phyloP scores from a whole-genome alignment of 2,113 vertebrate species.

The Pachypanchax playfairii region DNA sequence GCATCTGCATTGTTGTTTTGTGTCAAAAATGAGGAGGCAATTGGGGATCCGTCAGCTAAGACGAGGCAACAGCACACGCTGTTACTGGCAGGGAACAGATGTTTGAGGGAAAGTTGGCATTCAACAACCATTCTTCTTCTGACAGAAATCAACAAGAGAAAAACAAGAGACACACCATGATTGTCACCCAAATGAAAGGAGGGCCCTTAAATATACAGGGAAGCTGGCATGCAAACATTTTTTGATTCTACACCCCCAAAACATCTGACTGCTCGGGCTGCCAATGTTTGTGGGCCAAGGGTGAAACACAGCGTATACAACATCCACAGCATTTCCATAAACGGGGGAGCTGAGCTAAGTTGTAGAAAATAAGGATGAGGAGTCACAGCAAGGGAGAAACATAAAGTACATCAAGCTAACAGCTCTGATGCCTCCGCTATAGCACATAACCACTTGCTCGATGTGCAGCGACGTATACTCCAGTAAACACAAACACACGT shows the following conservation, averaged over 20 bases:
- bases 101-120: slow-evolving; percentile 81
- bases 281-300: slow-evolving; percentile 55
- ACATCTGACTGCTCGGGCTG: slow-evolving; percentile 65
- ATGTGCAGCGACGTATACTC: slow-evolving; percentile 53
- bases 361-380: slow-evolving; percentile 34
- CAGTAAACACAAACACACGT: slow-evolving; percentile 52
- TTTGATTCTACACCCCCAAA: slow-evolving; percentile 65
- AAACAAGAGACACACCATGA: slow-evolving; percentile 70
- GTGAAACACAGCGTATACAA: slow-evolving; percentile 38
- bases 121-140: slow-evolving; percentile 73
- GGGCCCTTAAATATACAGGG: slow-evolving; percentile 69
- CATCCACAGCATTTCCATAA: slow-evolving; percentile 27
- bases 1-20: slow-evolving; percentile 70
- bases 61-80: slow-evolving; percentile 77
- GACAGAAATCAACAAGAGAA: slow-evolving; percentile 75
- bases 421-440: slow-evolving; percentile 43
- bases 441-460: slow-evolving; percentile 43
- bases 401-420: slow-evolving; percentile 45
- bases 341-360: slow-evolving; percentile 37
- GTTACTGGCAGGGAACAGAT: slow-evolving; percentile 83
- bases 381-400: slow-evolving; percentile 18
- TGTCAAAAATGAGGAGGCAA: slow-evolving; percentile 71
- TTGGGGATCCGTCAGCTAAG: slow-evolving; percentile 72
- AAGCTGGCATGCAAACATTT: slow-evolving; percentile 56
- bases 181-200: slow-evolving; percentile 71